Conservation (phyloP, 2,797 vertebrate species). For the Cossypha caffra region DNA sequence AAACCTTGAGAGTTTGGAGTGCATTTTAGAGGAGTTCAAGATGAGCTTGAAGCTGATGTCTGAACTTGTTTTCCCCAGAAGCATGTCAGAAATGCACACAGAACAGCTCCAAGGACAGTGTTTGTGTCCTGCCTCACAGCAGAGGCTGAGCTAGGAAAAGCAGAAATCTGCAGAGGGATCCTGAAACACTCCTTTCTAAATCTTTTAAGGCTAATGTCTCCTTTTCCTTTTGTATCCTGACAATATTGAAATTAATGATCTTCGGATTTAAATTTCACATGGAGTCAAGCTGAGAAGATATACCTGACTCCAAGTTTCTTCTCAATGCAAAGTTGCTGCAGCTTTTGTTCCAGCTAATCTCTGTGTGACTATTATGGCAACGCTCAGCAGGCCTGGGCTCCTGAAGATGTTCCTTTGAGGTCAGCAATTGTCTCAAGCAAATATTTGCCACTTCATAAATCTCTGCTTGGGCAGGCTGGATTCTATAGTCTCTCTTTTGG, state of each 20-base stretch:
- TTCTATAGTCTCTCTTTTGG: constrained; percentile 5
- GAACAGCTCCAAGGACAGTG: not conserved
- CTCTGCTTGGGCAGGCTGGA: constrained; percentile 33
- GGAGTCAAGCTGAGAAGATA: constrained; percentile 26
- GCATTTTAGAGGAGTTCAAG: not conserved
- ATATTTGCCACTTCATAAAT: constrained; percentile 60
- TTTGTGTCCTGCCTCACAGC: not conserved
- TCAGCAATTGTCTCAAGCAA: constrained; percentile 53
- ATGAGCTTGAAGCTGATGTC: not conserved
- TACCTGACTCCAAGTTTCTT: constrained; percentile 57
- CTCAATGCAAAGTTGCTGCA: constrained; percentile 19
- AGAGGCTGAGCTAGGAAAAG: not conserved
- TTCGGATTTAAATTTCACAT: constrained; percentile 42
- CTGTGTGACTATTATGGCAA: constrained; percentile 41
- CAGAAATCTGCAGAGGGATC: not conserved
- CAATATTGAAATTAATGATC: constrained; percentile 9
- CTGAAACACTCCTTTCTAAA: not conserved
- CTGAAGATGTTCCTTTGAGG: constrained; percentile 45
- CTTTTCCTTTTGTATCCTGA: constrained; percentile 4
- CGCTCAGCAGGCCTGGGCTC: constrained; percentile 25
- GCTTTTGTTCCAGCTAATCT: constrained; percentile 43
- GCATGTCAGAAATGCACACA: not conserved
- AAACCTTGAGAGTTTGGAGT: not conserved
- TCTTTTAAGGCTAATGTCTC: constrained; percentile 8
- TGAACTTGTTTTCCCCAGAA: not conserved